Percentiles rank a stretch among this genome's conserved stretches.
Conservation (phyloP, 2,797 vertebrate species). For the Lepilemur septentrionalis region DNA sequence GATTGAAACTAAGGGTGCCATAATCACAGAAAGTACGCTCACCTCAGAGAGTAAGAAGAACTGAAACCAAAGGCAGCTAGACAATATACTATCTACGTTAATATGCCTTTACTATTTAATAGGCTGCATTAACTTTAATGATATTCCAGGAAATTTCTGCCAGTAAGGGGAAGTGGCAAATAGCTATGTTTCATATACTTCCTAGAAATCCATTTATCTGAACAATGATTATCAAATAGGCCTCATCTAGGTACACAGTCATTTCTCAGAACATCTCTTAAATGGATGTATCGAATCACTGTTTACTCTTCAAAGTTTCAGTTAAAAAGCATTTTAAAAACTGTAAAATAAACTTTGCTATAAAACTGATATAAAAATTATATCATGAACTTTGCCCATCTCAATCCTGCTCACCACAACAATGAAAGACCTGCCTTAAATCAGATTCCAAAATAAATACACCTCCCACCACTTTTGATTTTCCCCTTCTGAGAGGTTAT, state of each 20-base stretch:
- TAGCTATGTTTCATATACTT: slow-evolving; percentile 33
- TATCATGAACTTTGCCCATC: not conserved
- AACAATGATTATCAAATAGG: not conserved
- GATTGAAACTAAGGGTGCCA: not conserved
- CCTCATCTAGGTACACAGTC: slow-evolving; percentile 10
- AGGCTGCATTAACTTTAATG: slow-evolving; percentile 21
- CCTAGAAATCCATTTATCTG: slow-evolving; percentile 25
- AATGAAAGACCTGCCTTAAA: not conserved
- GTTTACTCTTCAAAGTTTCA: not conserved
- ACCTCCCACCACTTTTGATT: not conserved
- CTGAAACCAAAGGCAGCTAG: not conserved
- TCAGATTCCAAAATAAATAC: not conserved
- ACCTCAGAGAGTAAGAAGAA: not conserved
- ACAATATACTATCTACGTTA: not conserved
- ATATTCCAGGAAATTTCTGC: slow-evolving; percentile 26
- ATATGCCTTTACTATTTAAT: not conserved
- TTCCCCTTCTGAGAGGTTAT: not conserved
- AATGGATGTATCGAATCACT: not conserved
- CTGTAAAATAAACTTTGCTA: not conserved
- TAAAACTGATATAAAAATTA: not conserved
- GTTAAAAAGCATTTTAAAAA: not conserved
- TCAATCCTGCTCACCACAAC: not conserved
- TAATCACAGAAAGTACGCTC: not conserved
- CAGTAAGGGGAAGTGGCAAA: not conserved
- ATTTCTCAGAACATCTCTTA: not conserved